Evolutionary conservation across 1,140 invertebrate species (phyloP).

Genomic region (Nasonia giraulti): DNA sequence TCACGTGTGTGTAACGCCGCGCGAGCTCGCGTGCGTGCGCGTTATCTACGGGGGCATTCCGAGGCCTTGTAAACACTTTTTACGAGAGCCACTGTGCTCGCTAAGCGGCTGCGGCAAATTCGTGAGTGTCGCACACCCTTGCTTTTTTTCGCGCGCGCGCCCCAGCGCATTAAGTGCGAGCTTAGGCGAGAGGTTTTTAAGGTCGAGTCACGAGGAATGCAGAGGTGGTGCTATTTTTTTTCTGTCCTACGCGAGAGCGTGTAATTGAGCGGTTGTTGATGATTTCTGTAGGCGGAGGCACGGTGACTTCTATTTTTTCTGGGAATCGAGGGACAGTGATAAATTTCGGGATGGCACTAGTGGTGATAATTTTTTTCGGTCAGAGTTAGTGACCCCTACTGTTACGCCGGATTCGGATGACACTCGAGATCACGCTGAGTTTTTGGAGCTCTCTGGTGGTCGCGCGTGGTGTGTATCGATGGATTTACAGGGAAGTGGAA

Average conservation of each 20-base stretch:
- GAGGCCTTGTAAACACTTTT: slow-evolving; percentile 34
- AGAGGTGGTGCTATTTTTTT: slow-evolving; percentile 5
- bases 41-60: slow-evolving; percentile 29
- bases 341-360: neutral
- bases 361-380: slow-evolving; percentile 6
- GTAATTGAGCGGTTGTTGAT: slow-evolving; percentile 18
- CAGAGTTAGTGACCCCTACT: neutral
- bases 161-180: neutral
- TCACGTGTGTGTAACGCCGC: neutral
- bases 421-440: neutral
- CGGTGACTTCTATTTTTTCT: neutral
- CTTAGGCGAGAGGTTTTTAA: neutral
- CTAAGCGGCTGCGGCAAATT: slow-evolving; percentile 20
- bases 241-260: neutral
- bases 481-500: too few relatives aligned
- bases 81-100: slow-evolving; percentile 22
- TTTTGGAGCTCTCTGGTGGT: too few relatives aligned
- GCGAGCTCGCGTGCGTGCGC: neutral
- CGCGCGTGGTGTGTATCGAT: too few relatives aligned
- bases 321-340: neutral
- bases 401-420: neutral
- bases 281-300: neutral
- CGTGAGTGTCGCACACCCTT: neutral
- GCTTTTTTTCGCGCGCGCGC: neutral
- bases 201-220: neutral